Percentiles rank a stretch among this genome's conserved stretches.
These are phyloP conservation scores for Dichetophora obliterata DNA, from an alignment of 2,888 invertebrate species.

Conservation along the genomic window DNA sequence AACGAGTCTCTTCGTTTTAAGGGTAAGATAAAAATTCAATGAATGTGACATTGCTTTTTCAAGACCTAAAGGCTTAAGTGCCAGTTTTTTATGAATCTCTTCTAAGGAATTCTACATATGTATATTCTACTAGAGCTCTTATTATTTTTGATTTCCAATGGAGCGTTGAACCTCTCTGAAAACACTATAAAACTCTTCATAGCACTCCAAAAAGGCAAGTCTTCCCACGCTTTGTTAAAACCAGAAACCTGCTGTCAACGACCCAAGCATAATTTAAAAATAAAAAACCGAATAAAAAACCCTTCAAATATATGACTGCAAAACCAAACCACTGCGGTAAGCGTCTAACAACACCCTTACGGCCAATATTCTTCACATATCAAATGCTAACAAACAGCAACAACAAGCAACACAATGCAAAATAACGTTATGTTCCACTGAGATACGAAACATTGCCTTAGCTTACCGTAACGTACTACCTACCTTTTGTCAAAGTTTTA, in stretches of 20 bases:
- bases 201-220: no score
- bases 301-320: background rate
- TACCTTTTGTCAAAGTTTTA: slow-evolving; percentile 14
- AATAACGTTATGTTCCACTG: slow-evolving; percentile 11
- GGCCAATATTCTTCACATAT: slow-evolving; percentile 55
- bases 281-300: slow-evolving; percentile 7
- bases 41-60: no score
- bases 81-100: no score
- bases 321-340: slow-evolving; percentile 32
- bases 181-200: no score
- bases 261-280: slow-evolving; percentile 11
- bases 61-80: no score
- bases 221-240: no score
- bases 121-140: no score
- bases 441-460: slow-evolving; percentile 17
- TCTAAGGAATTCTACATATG: no score
- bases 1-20: no score
- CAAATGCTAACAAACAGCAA: slow-evolving; percentile 43
- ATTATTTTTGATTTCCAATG: no score
- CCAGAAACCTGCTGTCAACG: background rate
- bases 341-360: slow-evolving; percentile 60
- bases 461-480: slow-evolving; percentile 37
- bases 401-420: slow-evolving; percentile 9
- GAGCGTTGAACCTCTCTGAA: no score
- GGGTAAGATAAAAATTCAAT: no score